phyloP scores from a whole-genome alignment of 1,140 invertebrate species.

The Phenacoccus solenopsis region DNA sequence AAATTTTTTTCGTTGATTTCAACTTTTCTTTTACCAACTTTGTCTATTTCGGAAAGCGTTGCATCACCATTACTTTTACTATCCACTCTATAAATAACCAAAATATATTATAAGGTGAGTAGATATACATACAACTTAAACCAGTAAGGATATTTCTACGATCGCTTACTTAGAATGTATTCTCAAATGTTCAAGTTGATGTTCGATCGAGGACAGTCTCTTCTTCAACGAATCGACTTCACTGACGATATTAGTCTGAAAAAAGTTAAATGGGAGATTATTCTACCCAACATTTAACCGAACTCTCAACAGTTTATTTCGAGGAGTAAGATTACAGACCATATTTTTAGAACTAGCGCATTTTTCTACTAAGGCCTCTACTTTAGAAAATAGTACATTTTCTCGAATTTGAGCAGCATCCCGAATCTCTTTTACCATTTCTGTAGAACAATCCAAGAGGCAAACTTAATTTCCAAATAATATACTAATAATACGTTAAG shows the following conservation, averaged over 20 bases:
- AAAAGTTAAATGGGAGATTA: not conserved
- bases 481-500: not conserved
- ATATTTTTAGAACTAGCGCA: not conserved
- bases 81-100: not conserved
- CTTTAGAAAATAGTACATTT: not conserved
- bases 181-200: conserved; percentile 4
- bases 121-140: not conserved
- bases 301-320: not conserved
- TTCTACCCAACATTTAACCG: not conserved
- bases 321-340: not conserved
- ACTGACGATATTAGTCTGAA: not conserved
- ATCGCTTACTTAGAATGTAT: conserved; percentile 5
- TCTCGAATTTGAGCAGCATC: not conserved
- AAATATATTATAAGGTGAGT: not conserved
- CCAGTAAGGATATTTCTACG: not conserved
- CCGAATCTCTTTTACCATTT: conserved; percentile 11
- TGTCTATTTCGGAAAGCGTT: not conserved
- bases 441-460: not conserved
- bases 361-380: not conserved
- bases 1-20: not conserved
- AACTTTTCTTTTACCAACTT: not conserved
- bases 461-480: not conserved
- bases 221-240: not conserved
- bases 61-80: not conserved
- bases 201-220: not conserved